A percentile compares a stretch with the other conserved stretches of the same genome.
These are phyloP conservation scores for Acanthurus tractus DNA, from an alignment of 2,797 vertebrate species.

Conservation along the genomic window DNA sequence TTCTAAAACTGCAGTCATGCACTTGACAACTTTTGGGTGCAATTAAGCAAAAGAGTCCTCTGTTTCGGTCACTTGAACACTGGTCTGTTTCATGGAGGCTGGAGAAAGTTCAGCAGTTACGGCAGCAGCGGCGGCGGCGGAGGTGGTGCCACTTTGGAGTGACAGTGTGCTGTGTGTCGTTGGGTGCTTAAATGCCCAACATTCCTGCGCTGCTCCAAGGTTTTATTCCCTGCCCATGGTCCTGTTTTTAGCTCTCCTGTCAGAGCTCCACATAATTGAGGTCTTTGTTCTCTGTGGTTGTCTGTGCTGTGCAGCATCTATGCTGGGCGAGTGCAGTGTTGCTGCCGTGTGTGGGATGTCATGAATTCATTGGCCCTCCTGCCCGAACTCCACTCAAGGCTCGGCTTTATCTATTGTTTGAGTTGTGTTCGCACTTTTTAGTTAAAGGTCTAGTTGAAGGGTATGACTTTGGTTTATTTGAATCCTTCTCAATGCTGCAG, in stretches of 20 bases:
- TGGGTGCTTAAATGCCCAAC: slow-evolving; percentile 64
- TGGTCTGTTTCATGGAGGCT: slow-evolving; percentile 70
- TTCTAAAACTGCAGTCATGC: slow-evolving; percentile 58
- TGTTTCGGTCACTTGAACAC: slow-evolving; percentile 79
- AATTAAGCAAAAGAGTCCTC: slow-evolving; percentile 70
- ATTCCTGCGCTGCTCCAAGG: slow-evolving; percentile 78
- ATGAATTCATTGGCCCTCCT: slow-evolving; percentile 52
- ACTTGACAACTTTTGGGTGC: slow-evolving; percentile 64
- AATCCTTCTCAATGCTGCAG: not conserved
- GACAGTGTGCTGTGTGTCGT: slow-evolving; percentile 74
- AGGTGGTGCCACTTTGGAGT: slow-evolving; percentile 51
- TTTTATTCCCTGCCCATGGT: slow-evolving; percentile 75
- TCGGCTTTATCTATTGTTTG: slow-evolving; percentile 59
- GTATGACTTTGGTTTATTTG: slow-evolving; percentile 26
- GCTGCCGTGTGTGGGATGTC: slow-evolving; percentile 50
- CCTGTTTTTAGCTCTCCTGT: slow-evolving; percentile 82
- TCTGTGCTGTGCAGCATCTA: slow-evolving; percentile 55
- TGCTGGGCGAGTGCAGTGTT: slow-evolving; percentile 52
- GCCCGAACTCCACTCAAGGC: slow-evolving; percentile 33
- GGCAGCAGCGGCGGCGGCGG: slow-evolving; percentile 4
- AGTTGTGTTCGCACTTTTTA: slow-evolving; percentile 35
- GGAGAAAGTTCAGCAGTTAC: slow-evolving; percentile 69
- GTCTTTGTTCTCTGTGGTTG: slow-evolving; percentile 80
- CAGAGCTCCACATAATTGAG: slow-evolving; percentile 79
- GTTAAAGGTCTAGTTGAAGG: slow-evolving; percentile 39